These are phyloP conservation scores for Callimorpha dominula DNA, from an alignment of 2,888 invertebrate species.

Conservation along the genomic window DNA sequence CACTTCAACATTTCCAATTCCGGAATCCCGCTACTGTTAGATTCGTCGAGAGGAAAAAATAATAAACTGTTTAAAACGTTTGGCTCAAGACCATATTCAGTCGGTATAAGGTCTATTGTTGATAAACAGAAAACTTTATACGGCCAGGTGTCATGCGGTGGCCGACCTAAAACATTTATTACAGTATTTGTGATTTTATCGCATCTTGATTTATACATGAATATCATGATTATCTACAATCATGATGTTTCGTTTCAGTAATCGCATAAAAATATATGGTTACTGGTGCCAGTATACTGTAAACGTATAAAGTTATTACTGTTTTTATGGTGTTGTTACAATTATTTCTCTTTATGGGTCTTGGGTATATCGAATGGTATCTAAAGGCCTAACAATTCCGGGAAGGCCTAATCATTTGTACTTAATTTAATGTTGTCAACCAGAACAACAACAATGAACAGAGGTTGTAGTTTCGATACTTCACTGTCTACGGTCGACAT, in stretches of 20 bases:
- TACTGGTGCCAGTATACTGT: background rate
- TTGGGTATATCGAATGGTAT: too few relatives aligned
- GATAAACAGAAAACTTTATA: conserved; percentile 20
- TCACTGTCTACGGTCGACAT: too few relatives aligned
- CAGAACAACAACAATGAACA: too few relatives aligned
- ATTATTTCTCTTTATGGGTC: too few relatives aligned
- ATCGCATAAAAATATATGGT: conserved; percentile 19
- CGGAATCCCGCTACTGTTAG: conserved; percentile 28
- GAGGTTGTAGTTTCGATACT: too few relatives aligned
- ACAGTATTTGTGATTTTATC: conserved; percentile 27
- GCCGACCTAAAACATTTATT: conserved; percentile 19
- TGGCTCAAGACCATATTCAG: background rate
- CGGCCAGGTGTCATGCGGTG: conserved; percentile 24
- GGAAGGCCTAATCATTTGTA: too few relatives aligned
- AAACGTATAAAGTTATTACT: background rate
- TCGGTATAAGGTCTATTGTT: conserved; percentile 1
- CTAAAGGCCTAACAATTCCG: too few relatives aligned
- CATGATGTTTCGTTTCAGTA: conserved; percentile 11
- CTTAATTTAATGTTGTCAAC: too few relatives aligned
- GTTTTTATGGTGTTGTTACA: background rate
- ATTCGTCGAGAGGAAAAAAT: conserved; percentile 7
- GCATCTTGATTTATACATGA: conserved; percentile 30
- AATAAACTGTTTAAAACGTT: background rate
- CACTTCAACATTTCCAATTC: conserved; percentile 44
- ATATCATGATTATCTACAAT: conserved; percentile 32